phyloP scores from a whole-genome alignment of 2,113 vertebrate species.

The Thamnophis sirtalis region DNA sequence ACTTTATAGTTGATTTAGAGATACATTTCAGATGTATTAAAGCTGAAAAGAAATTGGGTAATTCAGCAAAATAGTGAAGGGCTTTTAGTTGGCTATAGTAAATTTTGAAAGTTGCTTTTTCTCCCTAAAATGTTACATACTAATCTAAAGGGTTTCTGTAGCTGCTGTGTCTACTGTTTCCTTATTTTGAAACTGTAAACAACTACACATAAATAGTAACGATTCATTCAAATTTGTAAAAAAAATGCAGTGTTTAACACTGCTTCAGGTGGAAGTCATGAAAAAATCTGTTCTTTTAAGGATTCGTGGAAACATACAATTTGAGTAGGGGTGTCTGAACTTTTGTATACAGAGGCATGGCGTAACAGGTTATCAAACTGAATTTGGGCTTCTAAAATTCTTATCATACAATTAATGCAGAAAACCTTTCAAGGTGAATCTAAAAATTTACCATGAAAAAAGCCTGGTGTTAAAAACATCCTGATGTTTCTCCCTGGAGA shows the following conservation, averaged over 20 bases:
- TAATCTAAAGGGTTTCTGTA: not conserved
- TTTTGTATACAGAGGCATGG: not conserved
- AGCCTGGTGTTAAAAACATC: not conserved
- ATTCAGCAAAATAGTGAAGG: not conserved
- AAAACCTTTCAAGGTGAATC: not conserved
- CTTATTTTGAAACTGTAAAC: not conserved
- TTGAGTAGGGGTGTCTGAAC: not conserved
- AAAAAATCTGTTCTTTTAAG: not conserved
- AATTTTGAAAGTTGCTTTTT: not conserved
- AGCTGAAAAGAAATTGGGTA: not conserved
- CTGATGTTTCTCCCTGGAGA: too few relatives aligned
- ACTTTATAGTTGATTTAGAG: not conserved
- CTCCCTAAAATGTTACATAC: not conserved
- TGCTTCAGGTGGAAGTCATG: not conserved
- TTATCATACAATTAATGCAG: not conserved
- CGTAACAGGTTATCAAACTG: not conserved
- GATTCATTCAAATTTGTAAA: not conserved
- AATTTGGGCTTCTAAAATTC: not conserved
- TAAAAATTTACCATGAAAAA: not conserved
- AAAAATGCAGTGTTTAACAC: not conserved
- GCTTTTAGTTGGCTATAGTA: not conserved
- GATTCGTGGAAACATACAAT: not conserved
- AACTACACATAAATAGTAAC: not conserved
- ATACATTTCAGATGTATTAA: not conserved
- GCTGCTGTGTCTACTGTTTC: not conserved